Base-by-base conservation (phyloP, 2,888 invertebrate species). In the Anticlea derivata region DNA sequence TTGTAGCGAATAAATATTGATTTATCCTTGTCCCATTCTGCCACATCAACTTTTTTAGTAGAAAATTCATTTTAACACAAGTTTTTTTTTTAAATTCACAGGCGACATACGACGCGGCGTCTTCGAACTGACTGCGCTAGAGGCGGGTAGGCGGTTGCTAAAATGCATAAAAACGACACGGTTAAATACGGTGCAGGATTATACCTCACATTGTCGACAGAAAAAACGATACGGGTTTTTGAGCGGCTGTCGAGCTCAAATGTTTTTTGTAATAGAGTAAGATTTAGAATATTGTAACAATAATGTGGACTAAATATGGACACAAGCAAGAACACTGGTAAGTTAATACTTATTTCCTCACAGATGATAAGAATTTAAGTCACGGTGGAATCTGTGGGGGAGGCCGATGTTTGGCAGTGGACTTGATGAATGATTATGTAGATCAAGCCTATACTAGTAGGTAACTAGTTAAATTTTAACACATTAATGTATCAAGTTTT, bases 1-100 rank as follows among this genome's bases (percentile, higher is more conserved):
- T 72, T 50, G 82, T 75, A 2, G 88, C 88, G 52, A 89, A 86
- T 44, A 89, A 53, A 73, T 89, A 89, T 61, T 90, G 89, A 58
- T 87, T 87, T 51, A 89, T 76, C 53, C 89, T 70, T 39, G 78
- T 78, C 35, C 89, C 89, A 72, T 83, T 88, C 46, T 78, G 68
- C 83, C 83, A 85, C 76, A 78, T 75, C 7, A 87, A 55, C 68
- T 82, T 87, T n/a, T 78, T 73, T 30, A 86, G 60, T 65, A 89
- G 56, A 52, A 86, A 63, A 75, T 87, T 86, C 89, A 89, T 89
- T 50, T 52, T 46, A 33, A 40, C 57, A 59, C 62, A 49, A 48
- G 17, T 44, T 39, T 61, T 58, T 58, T 30, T 22, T 13, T 11
- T 6, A 27, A 39, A 27, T 6, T 48, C 50, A 53, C 52, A 8